Base-by-base conservation (phyloP, 2,888 invertebrate species). In the Caenorhabditis sinica region DNA sequence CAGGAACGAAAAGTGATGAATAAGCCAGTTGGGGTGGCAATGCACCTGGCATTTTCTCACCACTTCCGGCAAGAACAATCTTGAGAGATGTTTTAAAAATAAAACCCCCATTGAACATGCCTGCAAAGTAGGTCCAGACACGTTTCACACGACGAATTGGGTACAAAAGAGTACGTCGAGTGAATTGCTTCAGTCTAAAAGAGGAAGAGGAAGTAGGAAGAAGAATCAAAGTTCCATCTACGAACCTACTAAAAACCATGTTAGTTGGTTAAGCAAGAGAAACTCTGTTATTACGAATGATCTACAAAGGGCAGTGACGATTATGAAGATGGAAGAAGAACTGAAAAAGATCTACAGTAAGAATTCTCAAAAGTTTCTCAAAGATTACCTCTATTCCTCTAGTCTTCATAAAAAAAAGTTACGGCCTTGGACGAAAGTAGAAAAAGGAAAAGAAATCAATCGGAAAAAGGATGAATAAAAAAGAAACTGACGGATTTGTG, bases 1-100 rank as follows among this genome's bases (percentile, higher is more conserved):
- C n/a, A 23, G 61, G 73, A 74, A 73, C 61, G 23, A 73, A 66
- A 43, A 61, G 9, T 25, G n/a, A 45, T 45, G 20, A 60, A 72
- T 60, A 72, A 45, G 72, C 36, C n/a, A n/a, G n/a, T n/a, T n/a
- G 61, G 56, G 23, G 53, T 53, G 53, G 0, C 20, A 36, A 36
- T 61, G 71, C 71, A 58, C 71, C 45, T 40, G n/a, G 13, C 56
- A 15, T 53, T 74, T 49, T 63, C 73, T 51, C 51, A 49, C 33
- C 15, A 53, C 56, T 75, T 75, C 75, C 75, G 75, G 75, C n/a
- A 17, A 25, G 60, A 76, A 76, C 74, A 66, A 75, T 75, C 66
- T 75, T 75, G 5, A 28, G 23, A 49, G 30, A 61, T 53, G 56
- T 60, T 76, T 53, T 49, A 76, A 60, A 68, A 77, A 61, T 53